Evolutionary conservation across 2,888 invertebrate species (phyloP).

Genomic region (Hipparchia sbordonii): DNA sequence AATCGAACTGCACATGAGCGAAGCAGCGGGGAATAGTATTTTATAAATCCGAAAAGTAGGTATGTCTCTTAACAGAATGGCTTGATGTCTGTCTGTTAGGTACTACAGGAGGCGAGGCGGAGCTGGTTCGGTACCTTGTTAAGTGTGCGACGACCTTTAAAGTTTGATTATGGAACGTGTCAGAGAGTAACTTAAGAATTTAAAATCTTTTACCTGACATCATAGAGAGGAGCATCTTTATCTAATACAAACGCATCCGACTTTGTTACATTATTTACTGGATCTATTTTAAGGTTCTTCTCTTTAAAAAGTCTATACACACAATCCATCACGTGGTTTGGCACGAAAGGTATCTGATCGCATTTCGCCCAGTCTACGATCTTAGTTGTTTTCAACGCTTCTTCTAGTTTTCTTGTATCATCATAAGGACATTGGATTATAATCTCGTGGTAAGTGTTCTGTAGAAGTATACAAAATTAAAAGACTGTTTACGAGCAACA

Average conservation of each 20-base stretch:
- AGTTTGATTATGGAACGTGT: no score
- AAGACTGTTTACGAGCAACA: no score
- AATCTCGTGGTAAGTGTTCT: constrained; percentile 54
- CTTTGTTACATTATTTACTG: constrained; percentile 17
- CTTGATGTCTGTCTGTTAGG: no score
- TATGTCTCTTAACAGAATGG: no score
- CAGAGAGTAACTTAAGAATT: neutral
- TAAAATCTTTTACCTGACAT: constrained; percentile 37
- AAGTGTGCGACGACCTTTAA: no score
- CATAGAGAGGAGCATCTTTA: constrained; percentile 42
- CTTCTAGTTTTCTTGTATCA: constrained; percentile 51
- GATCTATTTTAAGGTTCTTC: constrained; percentile 40
- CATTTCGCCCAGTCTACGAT: constrained; percentile 54
- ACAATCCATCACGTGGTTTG: constrained; percentile 46
- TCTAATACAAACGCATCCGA: constrained; percentile 48
- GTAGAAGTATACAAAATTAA: constrained; percentile 27
- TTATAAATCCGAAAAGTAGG: no score
- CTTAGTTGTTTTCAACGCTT: constrained; percentile 54
- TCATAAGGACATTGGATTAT: constrained; percentile 53
- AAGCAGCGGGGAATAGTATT: no score
- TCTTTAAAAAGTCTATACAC: constrained; percentile 43
- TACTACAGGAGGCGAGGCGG: no score
- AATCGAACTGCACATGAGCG: neutral
- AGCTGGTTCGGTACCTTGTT: no score
- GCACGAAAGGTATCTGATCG: constrained; percentile 48